These are phyloP conservation scores for Bugulina stolonifera DNA, from an alignment of 2,888 invertebrate genomes.

Conservation along the genomic window DNA sequence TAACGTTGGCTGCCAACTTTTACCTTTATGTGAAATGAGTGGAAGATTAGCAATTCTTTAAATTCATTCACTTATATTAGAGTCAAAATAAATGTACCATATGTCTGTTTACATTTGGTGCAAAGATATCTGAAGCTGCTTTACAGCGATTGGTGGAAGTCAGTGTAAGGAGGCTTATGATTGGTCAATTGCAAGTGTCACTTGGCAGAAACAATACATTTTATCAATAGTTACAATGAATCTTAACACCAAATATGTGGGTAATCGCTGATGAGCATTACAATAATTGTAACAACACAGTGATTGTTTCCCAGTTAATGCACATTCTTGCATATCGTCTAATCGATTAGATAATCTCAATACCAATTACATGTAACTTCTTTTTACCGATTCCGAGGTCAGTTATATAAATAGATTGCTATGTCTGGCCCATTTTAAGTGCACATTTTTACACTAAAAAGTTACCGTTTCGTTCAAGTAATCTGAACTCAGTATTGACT, in stretches of 20 bases:
- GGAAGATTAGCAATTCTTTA: constrained; percentile 20
- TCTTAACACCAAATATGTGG: not conserved
- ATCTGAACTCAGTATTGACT: too few relatives aligned
- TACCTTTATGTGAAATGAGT: not conserved
- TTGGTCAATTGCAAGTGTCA: constrained; percentile 1
- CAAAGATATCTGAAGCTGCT: not conserved
- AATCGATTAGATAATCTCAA: constrained; percentile 21
- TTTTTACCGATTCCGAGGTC: not conserved
- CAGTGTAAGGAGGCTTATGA: not conserved
- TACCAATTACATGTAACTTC: not conserved
- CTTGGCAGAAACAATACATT: constrained; percentile 14
- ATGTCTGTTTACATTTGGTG: constrained; percentile 20
- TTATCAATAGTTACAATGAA: not conserved
- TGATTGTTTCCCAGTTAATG: not conserved
- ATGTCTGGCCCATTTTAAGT: constrained; percentile 16
- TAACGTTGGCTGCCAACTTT: not conserved
- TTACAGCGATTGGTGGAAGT: not conserved
- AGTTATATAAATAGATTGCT: not conserved
- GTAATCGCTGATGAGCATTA: not conserved
- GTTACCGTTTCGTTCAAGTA: too few relatives aligned
- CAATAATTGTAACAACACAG: not conserved
- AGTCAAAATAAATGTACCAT: constrained; percentile 24
- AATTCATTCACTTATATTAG: constrained; percentile 25
- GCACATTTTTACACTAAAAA: too few relatives aligned
- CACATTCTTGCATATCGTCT: not conserved